These are phyloP conservation scores for Coleophora flavipennella DNA, from an alignment of 2,888 invertebrate genomes.

Conservation along the genomic window DNA sequence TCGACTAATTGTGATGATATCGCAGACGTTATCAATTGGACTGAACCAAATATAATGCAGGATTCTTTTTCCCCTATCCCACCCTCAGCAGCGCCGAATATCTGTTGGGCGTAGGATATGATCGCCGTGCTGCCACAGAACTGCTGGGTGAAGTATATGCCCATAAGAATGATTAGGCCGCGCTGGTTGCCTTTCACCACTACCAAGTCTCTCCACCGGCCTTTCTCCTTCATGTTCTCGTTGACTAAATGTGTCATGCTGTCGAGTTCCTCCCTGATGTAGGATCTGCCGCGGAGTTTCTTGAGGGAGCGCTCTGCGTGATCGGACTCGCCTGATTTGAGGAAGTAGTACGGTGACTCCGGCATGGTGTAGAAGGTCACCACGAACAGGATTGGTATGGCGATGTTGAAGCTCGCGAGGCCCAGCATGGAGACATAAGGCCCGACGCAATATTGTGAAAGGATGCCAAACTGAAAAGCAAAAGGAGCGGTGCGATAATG, in stretches of 20 bases:
- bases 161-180: slow-evolving; percentile 72
- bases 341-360: slow-evolving; percentile 76
- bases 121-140: slow-evolving; percentile 75
- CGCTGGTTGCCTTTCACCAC: slow-evolving; percentile 60
- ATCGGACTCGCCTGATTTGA: slow-evolving; percentile 59
- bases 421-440: slow-evolving; percentile 71
- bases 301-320: slow-evolving; percentile 70
- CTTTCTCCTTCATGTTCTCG: slow-evolving; percentile 65
- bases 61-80: slow-evolving; percentile 60
- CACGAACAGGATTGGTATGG: slow-evolving; percentile 70
- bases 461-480: slow-evolving; percentile 16
- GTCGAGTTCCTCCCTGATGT: slow-evolving; percentile 69
- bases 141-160: slow-evolving; percentile 75
- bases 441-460: slow-evolving; percentile 74
- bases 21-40: slow-evolving; percentile 69
- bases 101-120: slow-evolving; percentile 73
- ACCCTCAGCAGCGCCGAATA: slow-evolving; percentile 71
- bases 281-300: slow-evolving; percentile 67
- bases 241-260: slow-evolving; percentile 65
- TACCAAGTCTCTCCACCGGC: slow-evolving; percentile 63
- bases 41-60: slow-evolving; percentile 67
- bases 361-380: slow-evolving; percentile 74
- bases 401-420: slow-evolving; percentile 69
- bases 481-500: too few species aligned
- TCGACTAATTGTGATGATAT: slow-evolving; percentile 74